A percentile compares a stretch with the other conserved stretches of the same genome.
phyloP scores from a whole-genome alignment of 2,797 vertebrate genomes.

The Podarcis lilfordi region DNA sequence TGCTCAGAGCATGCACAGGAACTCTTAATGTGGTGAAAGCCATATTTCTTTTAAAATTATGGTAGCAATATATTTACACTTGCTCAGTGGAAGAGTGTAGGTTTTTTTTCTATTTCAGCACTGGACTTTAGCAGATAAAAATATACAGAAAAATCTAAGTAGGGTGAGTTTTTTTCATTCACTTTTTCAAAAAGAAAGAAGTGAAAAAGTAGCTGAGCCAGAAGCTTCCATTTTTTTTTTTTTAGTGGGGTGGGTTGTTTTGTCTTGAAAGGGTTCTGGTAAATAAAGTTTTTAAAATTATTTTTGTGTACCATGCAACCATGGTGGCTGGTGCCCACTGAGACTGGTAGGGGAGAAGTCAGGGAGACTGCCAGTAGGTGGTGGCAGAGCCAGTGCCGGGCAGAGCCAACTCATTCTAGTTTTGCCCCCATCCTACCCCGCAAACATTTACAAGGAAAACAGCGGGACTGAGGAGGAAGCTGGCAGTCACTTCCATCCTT shows the following conservation, averaged over 20 bases:
- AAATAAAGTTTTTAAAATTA: neutral
- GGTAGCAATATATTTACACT: neutral
- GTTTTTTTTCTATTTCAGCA: neutral
- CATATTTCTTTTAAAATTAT: slow-evolving; percentile 33
- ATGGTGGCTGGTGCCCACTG: no score
- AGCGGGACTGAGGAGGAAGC: no score
- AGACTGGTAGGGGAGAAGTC: no score
- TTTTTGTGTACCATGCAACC: neutral
- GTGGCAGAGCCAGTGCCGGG: no score
- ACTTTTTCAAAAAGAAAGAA: neutral
- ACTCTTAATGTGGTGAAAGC: slow-evolving; percentile 1
- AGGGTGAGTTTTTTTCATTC: neutral
- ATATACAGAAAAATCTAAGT: neutral
- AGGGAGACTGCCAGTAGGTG: no score
- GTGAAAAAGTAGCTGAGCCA: neutral
- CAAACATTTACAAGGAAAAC: no score
- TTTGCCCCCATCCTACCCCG: no score
- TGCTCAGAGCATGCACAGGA: slow-evolving; percentile 18
- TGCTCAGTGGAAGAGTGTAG: neutral
- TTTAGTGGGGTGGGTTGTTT: neutral
- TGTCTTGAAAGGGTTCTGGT: neutral
- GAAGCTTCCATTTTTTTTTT: neutral
- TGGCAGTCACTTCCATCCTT: no score
- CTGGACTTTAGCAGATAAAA: slow-evolving; percentile 18
- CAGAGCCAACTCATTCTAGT: no score